Conservation (phyloP, 2,888 invertebrate genomes). For the Rhimphoctona megacephalus region DNA sequence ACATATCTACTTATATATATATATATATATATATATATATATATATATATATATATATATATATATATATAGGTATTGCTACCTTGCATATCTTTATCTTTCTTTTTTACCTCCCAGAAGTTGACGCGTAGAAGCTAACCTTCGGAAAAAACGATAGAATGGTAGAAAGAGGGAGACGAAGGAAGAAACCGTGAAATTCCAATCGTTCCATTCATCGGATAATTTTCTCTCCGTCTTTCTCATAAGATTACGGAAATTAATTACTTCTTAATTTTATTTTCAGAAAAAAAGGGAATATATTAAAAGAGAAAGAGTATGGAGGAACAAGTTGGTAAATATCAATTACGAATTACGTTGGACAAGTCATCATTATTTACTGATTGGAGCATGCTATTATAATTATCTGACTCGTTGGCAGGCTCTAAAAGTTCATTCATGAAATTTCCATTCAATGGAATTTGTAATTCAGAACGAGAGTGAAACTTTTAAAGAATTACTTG, state of each 20-base stretch:
- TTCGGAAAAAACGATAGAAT: slow-evolving; percentile 35
- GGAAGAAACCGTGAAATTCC: slow-evolving; percentile 62
- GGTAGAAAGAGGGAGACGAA: slow-evolving; percentile 47
- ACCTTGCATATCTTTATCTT: slow-evolving; percentile 52
- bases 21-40: neutral
- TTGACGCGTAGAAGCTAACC: slow-evolving; percentile 56
- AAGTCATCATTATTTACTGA: neutral
- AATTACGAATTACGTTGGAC: neutral
- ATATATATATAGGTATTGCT: neutral
- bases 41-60: neutral
- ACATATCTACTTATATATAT: neutral
- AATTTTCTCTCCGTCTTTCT: slow-evolving; percentile 18
- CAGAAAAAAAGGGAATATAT: neutral
- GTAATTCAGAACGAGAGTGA: too few relatives aligned
- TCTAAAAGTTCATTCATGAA: neutral
- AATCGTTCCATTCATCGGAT: slow-evolving; percentile 61
- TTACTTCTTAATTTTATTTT: slow-evolving; percentile 61
- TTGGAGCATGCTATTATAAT: neutral
- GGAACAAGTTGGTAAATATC: neutral
- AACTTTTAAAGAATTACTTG: too few relatives aligned
- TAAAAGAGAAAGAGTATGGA: neutral
- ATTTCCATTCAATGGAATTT: too few relatives aligned
- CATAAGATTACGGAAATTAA: slow-evolving; percentile 54
- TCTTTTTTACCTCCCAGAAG: slow-evolving; percentile 65
- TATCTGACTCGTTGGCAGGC: neutral